Conservation (phyloP, 2,113 vertebrate species). For the Coreoperca whiteheadi region DNA sequence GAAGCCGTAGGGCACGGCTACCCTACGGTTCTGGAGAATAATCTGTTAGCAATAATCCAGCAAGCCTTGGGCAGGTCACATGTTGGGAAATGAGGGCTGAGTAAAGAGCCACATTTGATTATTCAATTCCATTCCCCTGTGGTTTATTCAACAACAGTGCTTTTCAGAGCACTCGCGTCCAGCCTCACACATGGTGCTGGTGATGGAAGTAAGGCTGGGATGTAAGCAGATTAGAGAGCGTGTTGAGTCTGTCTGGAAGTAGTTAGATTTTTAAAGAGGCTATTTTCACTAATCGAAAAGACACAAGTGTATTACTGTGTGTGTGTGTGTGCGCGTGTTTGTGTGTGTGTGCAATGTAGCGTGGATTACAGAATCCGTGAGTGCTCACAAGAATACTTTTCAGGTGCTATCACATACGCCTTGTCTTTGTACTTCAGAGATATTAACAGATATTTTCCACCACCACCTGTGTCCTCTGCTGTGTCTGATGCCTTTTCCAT, state of each 20-base stretch:
- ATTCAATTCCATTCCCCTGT: constrained; percentile 65
- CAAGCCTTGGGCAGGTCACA: constrained; percentile 56
- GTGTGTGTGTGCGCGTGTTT: neutral
- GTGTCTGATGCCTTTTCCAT: too few species aligned
- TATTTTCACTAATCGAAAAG: constrained; percentile 30
- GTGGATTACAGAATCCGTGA: constrained; percentile 5
- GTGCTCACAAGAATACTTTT: neutral
- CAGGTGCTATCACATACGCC: neutral
- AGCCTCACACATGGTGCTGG: constrained; percentile 37
- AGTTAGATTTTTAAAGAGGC: constrained; percentile 34
- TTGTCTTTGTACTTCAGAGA: constrained; percentile 25
- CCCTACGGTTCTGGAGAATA: constrained; percentile 46
- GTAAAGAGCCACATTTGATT: constrained; percentile 57
- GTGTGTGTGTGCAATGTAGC: neutral
- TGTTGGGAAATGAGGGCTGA: constrained; percentile 59
- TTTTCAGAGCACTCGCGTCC: constrained; percentile 52
- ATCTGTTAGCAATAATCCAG: constrained; percentile 71
- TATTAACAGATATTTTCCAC: constrained; percentile 18
- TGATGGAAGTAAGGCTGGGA: constrained; percentile 26
- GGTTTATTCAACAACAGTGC: constrained; percentile 53
- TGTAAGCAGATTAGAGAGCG: constrained; percentile 43
- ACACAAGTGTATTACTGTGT: neutral
- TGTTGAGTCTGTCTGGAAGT: constrained; percentile 12
- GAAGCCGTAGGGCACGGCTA: neutral
- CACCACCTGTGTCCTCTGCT: neutral